phyloP scores from a whole-genome alignment of 2,888 invertebrate genomes.

The Syritta pipiens region DNA sequence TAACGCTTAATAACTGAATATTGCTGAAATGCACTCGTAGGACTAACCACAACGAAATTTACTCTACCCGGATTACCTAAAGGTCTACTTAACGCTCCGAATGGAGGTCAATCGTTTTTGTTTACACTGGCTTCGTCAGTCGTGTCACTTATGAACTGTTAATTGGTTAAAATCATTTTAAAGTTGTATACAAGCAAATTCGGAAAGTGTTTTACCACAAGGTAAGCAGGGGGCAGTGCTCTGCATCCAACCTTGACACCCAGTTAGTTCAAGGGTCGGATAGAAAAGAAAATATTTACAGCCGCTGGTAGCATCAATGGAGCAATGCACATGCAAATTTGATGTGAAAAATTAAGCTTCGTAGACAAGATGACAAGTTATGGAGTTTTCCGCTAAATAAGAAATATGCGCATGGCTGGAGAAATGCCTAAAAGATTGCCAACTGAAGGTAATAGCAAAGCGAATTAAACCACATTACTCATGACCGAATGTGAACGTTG shows the following conservation, averaged over 20 bases:
- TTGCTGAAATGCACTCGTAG: conserved; percentile 25
- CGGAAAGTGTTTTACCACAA: neutral
- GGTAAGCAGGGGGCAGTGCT: neutral
- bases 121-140: conserved; percentile 1
- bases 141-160: conserved; percentile 9
- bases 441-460: too few relatives aligned
- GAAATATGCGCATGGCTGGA: too few relatives aligned
- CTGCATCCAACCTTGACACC: conserved; percentile 1
- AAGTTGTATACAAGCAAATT: neutral
- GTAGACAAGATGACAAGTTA: too few relatives aligned
- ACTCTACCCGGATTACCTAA: conserved; percentile 15
- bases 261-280: neutral
- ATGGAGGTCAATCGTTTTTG: conserved; percentile 18
- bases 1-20: conserved; percentile 46
- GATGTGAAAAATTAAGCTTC: too few relatives aligned
- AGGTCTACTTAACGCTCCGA: conserved; percentile 1
- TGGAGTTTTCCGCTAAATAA: too few relatives aligned
- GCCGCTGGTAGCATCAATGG: too few relatives aligned
- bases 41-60: neutral
- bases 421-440: too few relatives aligned
- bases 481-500: too few relatives aligned
- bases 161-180: conserved; percentile 2
- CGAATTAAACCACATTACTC: too few relatives aligned
- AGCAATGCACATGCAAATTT: too few relatives aligned
- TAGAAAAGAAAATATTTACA: conserved; percentile 23